Evolutionary conservation across 1,140 invertebrate genomes (phyloP).

Genomic region (Drosophila willistoni): DNA sequence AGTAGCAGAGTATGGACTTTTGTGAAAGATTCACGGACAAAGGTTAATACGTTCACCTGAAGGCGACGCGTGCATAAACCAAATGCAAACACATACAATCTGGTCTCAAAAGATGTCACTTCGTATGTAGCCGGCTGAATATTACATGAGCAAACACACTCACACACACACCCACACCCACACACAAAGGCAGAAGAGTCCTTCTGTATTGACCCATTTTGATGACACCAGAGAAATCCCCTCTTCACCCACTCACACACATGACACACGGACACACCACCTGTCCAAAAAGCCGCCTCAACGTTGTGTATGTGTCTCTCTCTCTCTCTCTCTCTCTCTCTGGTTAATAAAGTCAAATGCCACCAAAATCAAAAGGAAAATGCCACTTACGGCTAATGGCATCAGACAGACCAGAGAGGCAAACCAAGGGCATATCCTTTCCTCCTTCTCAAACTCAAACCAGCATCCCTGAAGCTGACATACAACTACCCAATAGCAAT

Average conservation of each 20-base stretch:
- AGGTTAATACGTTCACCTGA: conserved; percentile 36
- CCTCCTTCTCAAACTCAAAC: neutral
- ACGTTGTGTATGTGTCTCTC: conserved; percentile 27
- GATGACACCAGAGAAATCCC: conserved; percentile 50
- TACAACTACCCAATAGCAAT: conserved; percentile 25
- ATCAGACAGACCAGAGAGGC: conserved; percentile 38
- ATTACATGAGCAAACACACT: conserved; percentile 67
- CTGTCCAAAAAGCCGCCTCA: conserved; percentile 22
- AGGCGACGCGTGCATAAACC: conserved; percentile 55
- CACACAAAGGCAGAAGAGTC: conserved; percentile 18
- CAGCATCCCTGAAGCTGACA: conserved; percentile 36
- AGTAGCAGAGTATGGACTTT: conserved; percentile 7
- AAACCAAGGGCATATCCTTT: neutral
- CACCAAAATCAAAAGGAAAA: conserved; percentile 80
- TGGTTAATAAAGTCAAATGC: conserved; percentile 80
- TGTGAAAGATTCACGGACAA: conserved; percentile 33
- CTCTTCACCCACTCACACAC: conserved; percentile 5
- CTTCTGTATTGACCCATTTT: conserved; percentile 66
- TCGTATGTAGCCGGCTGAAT: conserved; percentile 55
- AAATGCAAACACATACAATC: conserved; percentile 50
- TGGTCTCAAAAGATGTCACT: conserved; percentile 65
- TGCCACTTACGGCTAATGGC: conserved; percentile 78
- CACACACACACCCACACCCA: conserved; percentile 39
- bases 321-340: conserved; percentile 12
- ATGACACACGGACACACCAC: conserved; percentile 15